These are phyloP conservation scores for Herminia tarsipennalis DNA, from an alignment of 2,888 invertebrate genomes.

Conservation along the genomic window DNA sequence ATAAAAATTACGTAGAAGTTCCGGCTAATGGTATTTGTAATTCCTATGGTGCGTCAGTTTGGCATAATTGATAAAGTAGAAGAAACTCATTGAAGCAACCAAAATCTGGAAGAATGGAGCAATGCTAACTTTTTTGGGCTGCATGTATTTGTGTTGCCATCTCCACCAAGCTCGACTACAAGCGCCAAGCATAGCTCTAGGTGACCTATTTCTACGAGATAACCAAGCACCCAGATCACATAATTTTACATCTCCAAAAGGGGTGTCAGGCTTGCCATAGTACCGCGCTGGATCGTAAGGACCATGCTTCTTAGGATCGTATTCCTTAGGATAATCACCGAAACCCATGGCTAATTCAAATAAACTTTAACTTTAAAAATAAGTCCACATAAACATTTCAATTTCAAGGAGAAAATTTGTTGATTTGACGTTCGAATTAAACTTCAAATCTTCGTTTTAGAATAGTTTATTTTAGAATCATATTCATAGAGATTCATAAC, in stretches of 20 bases:
- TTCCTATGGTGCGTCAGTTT: conserved; percentile 92
- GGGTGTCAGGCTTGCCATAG: conserved; percentile 97
- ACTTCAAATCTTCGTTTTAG: too few relatives aligned
- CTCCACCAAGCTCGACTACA: conserved; percentile 95
- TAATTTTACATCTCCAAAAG: conserved; percentile 94
- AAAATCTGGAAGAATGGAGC: conserved; percentile 92
- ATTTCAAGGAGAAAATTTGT: too few relatives aligned
- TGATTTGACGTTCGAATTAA: too few relatives aligned
- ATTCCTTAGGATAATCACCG: conserved; percentile 96
- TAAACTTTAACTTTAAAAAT: too few relatives aligned
- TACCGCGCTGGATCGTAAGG: conserved; percentile 97
- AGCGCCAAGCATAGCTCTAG: conserved; percentile 87
- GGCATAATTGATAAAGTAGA: conserved; percentile 93
- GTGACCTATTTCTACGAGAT: conserved; percentile 92
- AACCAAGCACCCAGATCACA: conserved; percentile 94
- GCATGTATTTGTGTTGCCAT: conserved; percentile 95
- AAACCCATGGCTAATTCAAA: conserved; percentile 87
- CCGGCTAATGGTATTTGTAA: conserved; percentile 93
- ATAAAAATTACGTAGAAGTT: conserved; percentile 22
- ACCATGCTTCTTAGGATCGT: conserved; percentile 95
- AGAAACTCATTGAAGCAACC: conserved; percentile 89
- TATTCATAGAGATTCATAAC: too few relatives aligned
- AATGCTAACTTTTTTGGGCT: conserved; percentile 90
- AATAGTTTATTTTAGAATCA: too few relatives aligned
- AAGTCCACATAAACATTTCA: background rate